A percentile compares a stretch with the other conserved stretches of the same genome.
These are phyloP conservation scores for Leptinotarsa texana DNA, from an alignment of 1,140 invertebrate genomes.

Conservation along the genomic window DNA sequence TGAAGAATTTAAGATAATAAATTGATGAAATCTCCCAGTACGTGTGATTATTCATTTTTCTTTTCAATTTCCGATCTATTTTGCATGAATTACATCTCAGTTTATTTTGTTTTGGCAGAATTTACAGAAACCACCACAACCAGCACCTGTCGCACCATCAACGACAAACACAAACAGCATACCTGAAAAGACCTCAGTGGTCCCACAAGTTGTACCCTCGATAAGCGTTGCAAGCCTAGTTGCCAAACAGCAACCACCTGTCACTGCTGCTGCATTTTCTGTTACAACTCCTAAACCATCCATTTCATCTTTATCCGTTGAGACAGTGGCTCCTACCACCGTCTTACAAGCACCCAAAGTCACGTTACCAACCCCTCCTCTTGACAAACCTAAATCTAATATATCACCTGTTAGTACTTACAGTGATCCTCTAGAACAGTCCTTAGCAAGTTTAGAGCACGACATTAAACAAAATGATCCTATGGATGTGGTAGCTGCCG, in stretches of 20 bases:
- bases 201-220: constrained; percentile 12
- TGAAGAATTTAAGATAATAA: no score
- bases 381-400: constrained; percentile 51
- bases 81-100: constrained; percentile 3
- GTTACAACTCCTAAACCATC: constrained; percentile 24
- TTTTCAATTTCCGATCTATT: background rate
- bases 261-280: constrained; percentile 23
- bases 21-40: no score
- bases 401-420: constrained; percentile 52
- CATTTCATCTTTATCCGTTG: constrained; percentile 25
- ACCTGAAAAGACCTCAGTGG: constrained; percentile 3
- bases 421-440: constrained; percentile 68
- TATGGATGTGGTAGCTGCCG: constrained; percentile 45
- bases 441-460: constrained; percentile 66
- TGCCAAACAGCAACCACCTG: constrained; percentile 21
- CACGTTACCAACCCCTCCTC: constrained; percentile 53
- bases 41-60: no score
- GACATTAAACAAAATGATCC: constrained; percentile 61
- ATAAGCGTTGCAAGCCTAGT: constrained; percentile 19
- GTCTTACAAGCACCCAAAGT: constrained; percentile 51
- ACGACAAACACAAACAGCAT: constrained; percentile 29
- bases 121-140: constrained; percentile 30
- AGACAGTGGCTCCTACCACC: constrained; percentile 32
- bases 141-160: constrained; percentile 31
- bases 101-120: constrained; percentile 20